Evolutionary conservation across 2,113 vertebrate species (phyloP).

Genomic region (Callaeas wilsoni): DNA sequence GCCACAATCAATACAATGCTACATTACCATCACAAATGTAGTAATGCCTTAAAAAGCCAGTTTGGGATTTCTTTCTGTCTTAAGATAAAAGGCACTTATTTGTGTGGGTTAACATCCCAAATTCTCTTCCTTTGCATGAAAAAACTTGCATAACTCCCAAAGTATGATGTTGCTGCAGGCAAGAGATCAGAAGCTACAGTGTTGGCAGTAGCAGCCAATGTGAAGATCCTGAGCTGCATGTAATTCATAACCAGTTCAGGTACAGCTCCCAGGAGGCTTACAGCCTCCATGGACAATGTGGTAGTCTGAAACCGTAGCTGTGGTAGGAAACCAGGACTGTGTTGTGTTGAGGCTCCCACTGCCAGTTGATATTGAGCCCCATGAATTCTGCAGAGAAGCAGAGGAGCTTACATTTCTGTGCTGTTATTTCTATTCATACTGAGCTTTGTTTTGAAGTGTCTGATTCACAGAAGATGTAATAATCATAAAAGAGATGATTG

Average conservation of each 20-base stretch:
- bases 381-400: neutral
- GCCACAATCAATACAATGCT: neutral
- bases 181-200: neutral
- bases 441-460: neutral
- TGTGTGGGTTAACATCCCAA: neutral
- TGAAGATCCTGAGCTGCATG: neutral
- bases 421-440: neutral
- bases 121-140: neutral
- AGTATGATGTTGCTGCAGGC: neutral
- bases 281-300: neutral
- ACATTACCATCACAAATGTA: neutral
- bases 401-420: neutral
- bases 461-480: neutral
- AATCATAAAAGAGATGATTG: neutral
- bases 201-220: neutral
- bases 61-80: neutral
- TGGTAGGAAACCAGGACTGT: neutral
- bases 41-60: neutral
- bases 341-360: neutral
- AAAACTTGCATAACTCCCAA: neutral
- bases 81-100: neutral
- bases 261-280: neutral
- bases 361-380: neutral
- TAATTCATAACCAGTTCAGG: neutral
- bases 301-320: neutral